These are phyloP conservation scores for Gadus macrocephalus DNA, from an alignment of 2,113 vertebrate species.

Conservation along the genomic window DNA sequence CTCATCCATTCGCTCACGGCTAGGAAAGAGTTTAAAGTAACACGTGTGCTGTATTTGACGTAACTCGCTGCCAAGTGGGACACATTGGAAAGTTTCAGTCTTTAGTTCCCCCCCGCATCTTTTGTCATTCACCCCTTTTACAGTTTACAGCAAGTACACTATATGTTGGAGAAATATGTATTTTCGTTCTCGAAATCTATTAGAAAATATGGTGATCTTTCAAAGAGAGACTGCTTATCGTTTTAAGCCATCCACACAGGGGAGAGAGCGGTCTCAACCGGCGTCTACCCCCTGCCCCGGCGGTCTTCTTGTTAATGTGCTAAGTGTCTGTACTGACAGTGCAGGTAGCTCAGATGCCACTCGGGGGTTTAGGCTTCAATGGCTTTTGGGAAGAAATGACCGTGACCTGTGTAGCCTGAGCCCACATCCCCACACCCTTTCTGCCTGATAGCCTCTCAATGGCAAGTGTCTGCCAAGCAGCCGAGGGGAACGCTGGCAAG, in stretches of 20 bases:
- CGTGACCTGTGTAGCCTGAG: constrained; percentile 66
- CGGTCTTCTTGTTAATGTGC: constrained; percentile 71
- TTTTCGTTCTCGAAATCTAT: neutral
- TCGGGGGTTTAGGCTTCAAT: constrained; percentile 74
- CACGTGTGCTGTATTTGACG: neutral
- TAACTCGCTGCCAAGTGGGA: no score
- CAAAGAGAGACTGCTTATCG: constrained; percentile 2
- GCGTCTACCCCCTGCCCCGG: constrained; percentile 63
- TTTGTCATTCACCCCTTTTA: no score
- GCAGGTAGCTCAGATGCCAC: constrained; percentile 74
- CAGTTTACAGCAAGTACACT: no score
- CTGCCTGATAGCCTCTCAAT: constrained; percentile 78
- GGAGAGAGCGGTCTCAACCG: constrained; percentile 55
- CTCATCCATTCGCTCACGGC: no score
- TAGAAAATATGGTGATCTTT: constrained; percentile 8
- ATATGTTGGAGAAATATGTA: neutral
- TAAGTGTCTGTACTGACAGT: constrained; percentile 70
- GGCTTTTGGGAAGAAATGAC: constrained; percentile 71
- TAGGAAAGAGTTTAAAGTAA: neutral
- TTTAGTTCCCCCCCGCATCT: neutral
- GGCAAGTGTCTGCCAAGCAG: constrained; percentile 71
- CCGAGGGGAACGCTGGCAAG: constrained; percentile 67
- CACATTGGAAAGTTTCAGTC: no score
- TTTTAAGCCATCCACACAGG: neutral
- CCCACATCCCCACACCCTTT: constrained; percentile 73